A percentile compares a stretch with the other conserved stretches of the same genome.
Conservation (phyloP, 2,888 invertebrate species). For the Ormyrus pomaceus region DNA sequence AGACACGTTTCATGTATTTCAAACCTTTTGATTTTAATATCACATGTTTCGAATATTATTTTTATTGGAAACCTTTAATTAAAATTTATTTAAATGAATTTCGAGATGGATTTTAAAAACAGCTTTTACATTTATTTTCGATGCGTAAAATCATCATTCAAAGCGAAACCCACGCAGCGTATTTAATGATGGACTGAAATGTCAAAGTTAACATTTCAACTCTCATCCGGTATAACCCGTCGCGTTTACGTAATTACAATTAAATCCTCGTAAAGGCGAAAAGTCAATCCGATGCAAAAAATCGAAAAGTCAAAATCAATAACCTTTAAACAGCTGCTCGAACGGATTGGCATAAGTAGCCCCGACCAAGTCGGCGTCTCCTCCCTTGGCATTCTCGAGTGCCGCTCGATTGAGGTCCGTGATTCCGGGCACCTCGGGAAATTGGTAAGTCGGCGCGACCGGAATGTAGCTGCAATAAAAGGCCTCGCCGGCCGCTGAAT, state of each 20-base stretch:
- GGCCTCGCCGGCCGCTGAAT: constrained; percentile 1
- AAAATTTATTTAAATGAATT: too few relatives aligned
- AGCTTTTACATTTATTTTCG: not conserved
- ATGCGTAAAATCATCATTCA: not conserved
- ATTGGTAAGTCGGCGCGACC: constrained; percentile 62
- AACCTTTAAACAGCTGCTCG: constrained; percentile 15
- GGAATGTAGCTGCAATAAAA: constrained; percentile 67
- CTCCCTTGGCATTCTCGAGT: not conserved
- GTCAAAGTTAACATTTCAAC: not conserved
- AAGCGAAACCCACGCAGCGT: too few relatives aligned
- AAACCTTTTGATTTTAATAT: too few relatives aligned
- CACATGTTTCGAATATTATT: not conserved
- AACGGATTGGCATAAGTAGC: not conserved
- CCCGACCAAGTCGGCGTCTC: not conserved
- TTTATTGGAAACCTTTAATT: too few relatives aligned
- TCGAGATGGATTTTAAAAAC: too few relatives aligned
- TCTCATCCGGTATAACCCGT: too few relatives aligned
- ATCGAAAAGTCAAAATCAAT: not conserved
- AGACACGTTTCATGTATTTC: not conserved
- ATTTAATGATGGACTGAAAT: not conserved
- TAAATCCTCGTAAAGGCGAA: too few relatives aligned
- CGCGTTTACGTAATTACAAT: too few relatives aligned
- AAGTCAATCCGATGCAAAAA: too few relatives aligned
- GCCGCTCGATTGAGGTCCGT: too few relatives aligned
- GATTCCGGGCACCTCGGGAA: constrained; percentile 60